Conservation (phyloP, 1,140 invertebrate genomes). For the Heliconius eleuchia region DNA sequence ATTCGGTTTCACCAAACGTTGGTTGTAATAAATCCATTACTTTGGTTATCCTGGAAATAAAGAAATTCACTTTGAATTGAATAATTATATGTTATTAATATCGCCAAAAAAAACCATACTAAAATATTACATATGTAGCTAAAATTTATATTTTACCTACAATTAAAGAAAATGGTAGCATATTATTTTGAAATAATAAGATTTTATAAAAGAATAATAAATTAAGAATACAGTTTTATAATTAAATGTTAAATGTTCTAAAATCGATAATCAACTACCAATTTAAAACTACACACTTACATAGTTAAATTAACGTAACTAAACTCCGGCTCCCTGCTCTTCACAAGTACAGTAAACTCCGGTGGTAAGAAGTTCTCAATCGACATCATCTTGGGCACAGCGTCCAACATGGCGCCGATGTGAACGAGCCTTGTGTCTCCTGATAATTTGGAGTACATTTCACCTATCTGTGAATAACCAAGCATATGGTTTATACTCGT, state of each 20-base stretch:
- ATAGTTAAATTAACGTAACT: slow-evolving; percentile 67
- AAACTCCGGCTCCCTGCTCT: slow-evolving; percentile 52
- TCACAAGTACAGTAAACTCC: slow-evolving; percentile 62
- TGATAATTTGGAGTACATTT: slow-evolving; percentile 68
- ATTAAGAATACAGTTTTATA: too few species aligned
- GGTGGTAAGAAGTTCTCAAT: slow-evolving; percentile 77
- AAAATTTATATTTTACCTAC: too few species aligned
- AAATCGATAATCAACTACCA: too few species aligned
- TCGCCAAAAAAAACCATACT: too few species aligned
- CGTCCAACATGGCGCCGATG: slow-evolving; percentile 65
- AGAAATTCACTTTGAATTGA: neutral
- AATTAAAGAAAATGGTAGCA: too few species aligned
- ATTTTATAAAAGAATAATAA: too few species aligned
- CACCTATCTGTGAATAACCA: slow-evolving; percentile 55
- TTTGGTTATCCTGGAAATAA: slow-evolving; percentile 62
- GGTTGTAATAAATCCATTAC: slow-evolving; percentile 65
- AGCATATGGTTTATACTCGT: neutral
- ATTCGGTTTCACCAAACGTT: slow-evolving; percentile 65
- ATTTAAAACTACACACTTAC: slow-evolving; percentile 50
- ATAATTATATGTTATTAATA: too few species aligned
- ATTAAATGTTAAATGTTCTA: too few species aligned
- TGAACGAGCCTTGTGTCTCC: slow-evolving; percentile 56
- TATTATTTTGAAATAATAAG: too few species aligned
- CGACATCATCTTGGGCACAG: slow-evolving; percentile 73
- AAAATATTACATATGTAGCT: too few species aligned